A percentile compares a stretch with the other conserved stretches of the same genome.
These are phyloP conservation scores for Ditula angustiorana DNA, from an alignment of 2,888 invertebrate genomes.

Conservation along the genomic window DNA sequence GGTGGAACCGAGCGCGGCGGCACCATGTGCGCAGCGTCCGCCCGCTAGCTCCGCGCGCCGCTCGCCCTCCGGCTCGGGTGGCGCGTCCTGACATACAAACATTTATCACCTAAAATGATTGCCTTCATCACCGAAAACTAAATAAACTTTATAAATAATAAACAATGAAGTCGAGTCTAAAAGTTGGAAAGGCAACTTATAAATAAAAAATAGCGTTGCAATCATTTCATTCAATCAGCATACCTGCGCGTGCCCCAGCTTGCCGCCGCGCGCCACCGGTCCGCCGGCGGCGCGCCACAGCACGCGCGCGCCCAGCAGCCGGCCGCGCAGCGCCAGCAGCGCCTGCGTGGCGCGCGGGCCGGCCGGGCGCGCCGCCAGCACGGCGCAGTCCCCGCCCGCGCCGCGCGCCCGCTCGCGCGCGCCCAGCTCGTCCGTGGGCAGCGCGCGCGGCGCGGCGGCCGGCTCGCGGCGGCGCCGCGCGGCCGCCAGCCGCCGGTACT, in stretches of 20 bases:
- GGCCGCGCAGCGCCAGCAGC: conserved; percentile 49
- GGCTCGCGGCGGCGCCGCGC: conserved; percentile 48
- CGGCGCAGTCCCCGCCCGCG: conserved; percentile 43
- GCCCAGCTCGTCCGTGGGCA: conserved; percentile 76
- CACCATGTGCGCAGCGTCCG: conserved; percentile 90
- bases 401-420: conserved; percentile 45
- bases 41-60: conserved; percentile 81
- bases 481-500: conserved; percentile 87
- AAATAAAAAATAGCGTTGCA: too few species aligned
- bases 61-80: conserved; percentile 33
- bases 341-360: conserved; percentile 49
- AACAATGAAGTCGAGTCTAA: not conserved
- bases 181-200: too few species aligned
- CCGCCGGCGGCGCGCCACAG: conserved; percentile 49
- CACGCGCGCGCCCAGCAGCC: conserved; percentile 52
- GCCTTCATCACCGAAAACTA: too few species aligned
- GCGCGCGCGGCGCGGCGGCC: conserved; percentile 85
- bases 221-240: not conserved
- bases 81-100: conserved; percentile 12
- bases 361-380: conserved; percentile 44
- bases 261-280: conserved; percentile 35
- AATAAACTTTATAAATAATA: not conserved
- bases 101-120: not conserved
- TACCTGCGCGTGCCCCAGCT: conserved; percentile 26
- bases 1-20: conserved; percentile 88